Percentiles rank a stretch among this genome's conserved stretches.
phyloP scores from a whole-genome alignment of 1,140 invertebrate species.

The Gonioctena quinquepunctata region DNA sequence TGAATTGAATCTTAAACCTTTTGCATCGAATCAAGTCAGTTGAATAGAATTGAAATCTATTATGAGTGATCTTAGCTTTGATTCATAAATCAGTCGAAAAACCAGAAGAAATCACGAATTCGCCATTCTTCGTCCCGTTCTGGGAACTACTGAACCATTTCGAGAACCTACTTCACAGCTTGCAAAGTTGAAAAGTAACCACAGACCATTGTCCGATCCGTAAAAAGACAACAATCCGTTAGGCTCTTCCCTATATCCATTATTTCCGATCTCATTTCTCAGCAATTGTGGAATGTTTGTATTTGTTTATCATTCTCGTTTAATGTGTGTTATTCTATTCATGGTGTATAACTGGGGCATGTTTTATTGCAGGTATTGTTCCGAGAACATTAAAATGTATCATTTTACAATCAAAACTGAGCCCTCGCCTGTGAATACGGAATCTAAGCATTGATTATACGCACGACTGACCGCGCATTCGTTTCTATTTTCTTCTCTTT shows the following conservation, averaged over 20 bases:
- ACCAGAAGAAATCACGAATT: too few species aligned
- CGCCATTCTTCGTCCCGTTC: too few species aligned
- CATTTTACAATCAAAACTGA: constrained; percentile 48
- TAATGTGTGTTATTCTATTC: constrained; percentile 33
- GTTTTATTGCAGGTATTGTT: constrained; percentile 39
- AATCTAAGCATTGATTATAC: constrained; percentile 50
- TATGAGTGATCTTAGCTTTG: too few species aligned
- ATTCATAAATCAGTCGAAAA: too few species aligned
- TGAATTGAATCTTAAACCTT: too few species aligned
- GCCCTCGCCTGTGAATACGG: constrained; percentile 36
- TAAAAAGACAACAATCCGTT: background rate
- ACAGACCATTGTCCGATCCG: background rate
- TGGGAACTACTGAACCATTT: too few species aligned
- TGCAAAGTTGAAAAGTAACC: background rate
- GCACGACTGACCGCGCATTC: constrained; percentile 44
- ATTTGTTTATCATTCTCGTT: constrained; percentile 17
- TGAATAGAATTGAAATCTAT: too few species aligned
- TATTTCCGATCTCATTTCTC: constrained; percentile 15
- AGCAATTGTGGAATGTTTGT: constrained; percentile 13
- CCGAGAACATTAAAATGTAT: constrained; percentile 49
- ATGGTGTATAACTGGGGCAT: constrained; percentile 16
- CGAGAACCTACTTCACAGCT: background rate
- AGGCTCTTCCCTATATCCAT: background rate
- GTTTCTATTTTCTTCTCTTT: background rate
- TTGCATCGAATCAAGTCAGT: too few species aligned